phyloP scores from a whole-genome alignment of 92 coral and sea anemone genomes.

The Heliopora coerulea region DNA sequence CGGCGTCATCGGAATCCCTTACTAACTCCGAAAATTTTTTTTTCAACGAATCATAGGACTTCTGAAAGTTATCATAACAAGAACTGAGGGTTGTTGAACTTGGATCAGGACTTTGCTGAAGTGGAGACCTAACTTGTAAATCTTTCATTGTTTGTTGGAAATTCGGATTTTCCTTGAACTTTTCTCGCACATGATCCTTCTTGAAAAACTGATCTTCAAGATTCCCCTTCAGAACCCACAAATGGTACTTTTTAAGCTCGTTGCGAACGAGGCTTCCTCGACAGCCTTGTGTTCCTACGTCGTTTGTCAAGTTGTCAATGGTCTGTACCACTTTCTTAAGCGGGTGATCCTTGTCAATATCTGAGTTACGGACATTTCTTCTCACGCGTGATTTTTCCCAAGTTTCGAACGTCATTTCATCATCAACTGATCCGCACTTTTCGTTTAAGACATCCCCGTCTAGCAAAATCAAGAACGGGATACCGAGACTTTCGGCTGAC shows the following conservation, averaged over 20 bases:
- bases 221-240: constrained; percentile 35
- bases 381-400: constrained; percentile 27
- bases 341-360: not conserved
- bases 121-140: no score
- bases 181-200: not conserved
- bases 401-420: constrained; percentile 8
- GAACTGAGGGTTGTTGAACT: no score
- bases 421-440: not conserved
- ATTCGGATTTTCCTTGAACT: not conserved
- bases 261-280: not conserved
- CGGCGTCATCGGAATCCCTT: no score
- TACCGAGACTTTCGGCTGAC: constrained; percentile 21
- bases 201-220: constrained; percentile 12
- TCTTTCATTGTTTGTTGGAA: not conserved
- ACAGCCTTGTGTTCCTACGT: not conserved
- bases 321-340: not conserved
- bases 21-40: no score
- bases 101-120: no score
- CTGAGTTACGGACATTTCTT: not conserved
- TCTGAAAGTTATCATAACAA: no score
- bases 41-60: no score
- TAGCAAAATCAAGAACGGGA: constrained; percentile 31
- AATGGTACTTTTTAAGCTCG: not conserved
- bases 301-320: not conserved
- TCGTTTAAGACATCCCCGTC: constrained; percentile 16